Evolutionary conservation across 2,113 vertebrate species (phyloP), one percentile per base, ranked within the genome.

Genomic region (Eptesicus fuscus): DNA sequence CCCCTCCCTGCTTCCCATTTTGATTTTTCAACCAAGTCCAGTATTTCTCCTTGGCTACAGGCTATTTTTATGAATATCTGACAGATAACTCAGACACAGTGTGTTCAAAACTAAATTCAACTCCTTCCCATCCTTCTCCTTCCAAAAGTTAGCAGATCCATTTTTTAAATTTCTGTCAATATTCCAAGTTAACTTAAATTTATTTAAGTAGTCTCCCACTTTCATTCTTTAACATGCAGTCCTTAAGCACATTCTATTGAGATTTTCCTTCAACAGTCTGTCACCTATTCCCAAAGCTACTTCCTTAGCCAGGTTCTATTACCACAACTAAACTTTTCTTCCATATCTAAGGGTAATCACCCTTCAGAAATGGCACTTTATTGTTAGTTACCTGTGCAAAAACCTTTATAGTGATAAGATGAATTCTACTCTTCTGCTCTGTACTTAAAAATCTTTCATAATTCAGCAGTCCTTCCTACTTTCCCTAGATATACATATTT

Each of bases 21-120:
- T 69, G n/a, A 86, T 25, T 95, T 94, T 95, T 63, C 47, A 79
- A 93, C 63, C 49, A 90, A 84, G 23, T 65, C 17, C 12, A 59
- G 0, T 80, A 91, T 67, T 89, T 82, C 70, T 86, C 51, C 32
- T 44, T 76, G 35, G 18, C n/a, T 59, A 61, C 7, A 40, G 23
- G 9, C 44, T 44, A 74, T 40, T 63, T 93, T 95, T 61, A 67
- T 56, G 17, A 69, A 32, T 59, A 88, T 42, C 35, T 91, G 83
- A 74, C 25, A 85, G 22, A 90, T 25, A 84, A 9, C n/a, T 23
- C 74, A 86, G 37, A 90, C 32, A 77, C 16, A 86, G 35, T 77
- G 65, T 28, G 3, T 71, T 88, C 51, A 91, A 88, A 91, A 67
- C 9, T 93, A 94, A 78, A 87, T 78, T 87, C 37, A 87, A 59